Evolutionary conservation across 2,797 vertebrate genomes (phyloP), one percentile per base, ranked within the genome.

Genomic region (Ptychadena robeensis): DNA sequence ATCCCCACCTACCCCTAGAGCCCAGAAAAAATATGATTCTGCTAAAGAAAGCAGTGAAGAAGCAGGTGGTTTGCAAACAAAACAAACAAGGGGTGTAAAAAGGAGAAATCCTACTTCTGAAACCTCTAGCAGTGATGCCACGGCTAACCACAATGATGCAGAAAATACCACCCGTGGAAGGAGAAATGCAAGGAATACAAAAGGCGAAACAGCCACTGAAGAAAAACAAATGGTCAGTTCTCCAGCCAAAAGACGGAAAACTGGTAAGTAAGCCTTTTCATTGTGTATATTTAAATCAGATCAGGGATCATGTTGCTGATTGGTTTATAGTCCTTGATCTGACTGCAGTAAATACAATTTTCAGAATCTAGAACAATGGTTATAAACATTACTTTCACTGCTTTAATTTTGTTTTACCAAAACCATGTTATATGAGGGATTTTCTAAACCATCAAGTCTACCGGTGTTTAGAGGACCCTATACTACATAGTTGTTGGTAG

Each of bases 161-260:
- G 48, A 57, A 25, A 74, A 31, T 69, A 15, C 61, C 61, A 70
- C 18, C 6, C 70, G 34, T 30, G 64, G 69, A 11, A 75, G 30
- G 31, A 69, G 30, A 68, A 75, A 73, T 63, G 11, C 31, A 27
- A 80, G 27, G 31, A 79, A 61, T 48, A 6, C 70, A 61, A 0
- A 34, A 22, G 48, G n/a, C 1, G 68, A 75, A 28, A 81, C 68
- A 12, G 18, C 35, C 37, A 53, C 32, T 68, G 28, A 79, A 31
- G 30, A 35, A 4, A 38, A 27, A 38, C 25, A 2, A 9, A 9
- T 35, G 38, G 44, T 40, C 32, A 48, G 35, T 10, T 85, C 73
- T 0, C 79, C 79, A 22, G 67, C 67, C 37, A 81, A 80, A 59
- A 85, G 35, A 57, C 53, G 68, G 25, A 85, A 81, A 81, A 78